These are phyloP conservation scores for Trachymyrmex septentrionalis DNA, from an alignment of 1,140 invertebrate species.

Conservation along the genomic window DNA sequence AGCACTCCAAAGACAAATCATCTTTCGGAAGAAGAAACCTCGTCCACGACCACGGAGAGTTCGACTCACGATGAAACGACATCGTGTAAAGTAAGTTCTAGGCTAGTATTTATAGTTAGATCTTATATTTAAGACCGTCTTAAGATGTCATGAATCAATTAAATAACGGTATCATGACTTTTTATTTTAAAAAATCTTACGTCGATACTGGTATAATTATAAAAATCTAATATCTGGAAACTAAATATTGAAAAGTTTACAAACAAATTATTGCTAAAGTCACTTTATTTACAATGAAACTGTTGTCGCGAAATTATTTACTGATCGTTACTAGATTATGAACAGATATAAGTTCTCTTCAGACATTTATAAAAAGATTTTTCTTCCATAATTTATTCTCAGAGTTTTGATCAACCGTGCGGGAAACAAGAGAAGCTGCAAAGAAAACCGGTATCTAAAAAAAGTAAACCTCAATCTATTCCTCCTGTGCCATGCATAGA, in stretches of 20 bases:
- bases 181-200: background rate
- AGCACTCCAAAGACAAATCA: conserved; percentile 81
- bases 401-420: conserved; percentile 79
- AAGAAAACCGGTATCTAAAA: conserved; percentile 81
- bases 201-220: background rate
- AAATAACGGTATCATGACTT: no score
- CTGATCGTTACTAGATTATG: background rate
- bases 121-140: no score
- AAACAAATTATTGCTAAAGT: background rate
- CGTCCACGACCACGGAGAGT: conserved; percentile 91
- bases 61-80: conserved; percentile 87
- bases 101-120: no score
- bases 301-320: background rate
- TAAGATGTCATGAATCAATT: no score
- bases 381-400: conserved; percentile 31
- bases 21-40: conserved; percentile 90
- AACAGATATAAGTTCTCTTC: background rate
- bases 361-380: background rate
- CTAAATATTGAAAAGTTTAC: background rate
- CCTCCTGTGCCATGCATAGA: conserved; percentile 78
- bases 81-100: conserved; percentile 63
- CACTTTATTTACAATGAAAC: background rate
- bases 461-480: conserved; percentile 78
- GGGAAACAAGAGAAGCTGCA: conserved; percentile 84
- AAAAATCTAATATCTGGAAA: background rate